Percentiles rank a stretch among this genome's conserved stretches.
These are phyloP conservation scores for Petrocephalus sullivani DNA, from an alignment of 2,797 vertebrate genomes.

Conservation along the genomic window DNA sequence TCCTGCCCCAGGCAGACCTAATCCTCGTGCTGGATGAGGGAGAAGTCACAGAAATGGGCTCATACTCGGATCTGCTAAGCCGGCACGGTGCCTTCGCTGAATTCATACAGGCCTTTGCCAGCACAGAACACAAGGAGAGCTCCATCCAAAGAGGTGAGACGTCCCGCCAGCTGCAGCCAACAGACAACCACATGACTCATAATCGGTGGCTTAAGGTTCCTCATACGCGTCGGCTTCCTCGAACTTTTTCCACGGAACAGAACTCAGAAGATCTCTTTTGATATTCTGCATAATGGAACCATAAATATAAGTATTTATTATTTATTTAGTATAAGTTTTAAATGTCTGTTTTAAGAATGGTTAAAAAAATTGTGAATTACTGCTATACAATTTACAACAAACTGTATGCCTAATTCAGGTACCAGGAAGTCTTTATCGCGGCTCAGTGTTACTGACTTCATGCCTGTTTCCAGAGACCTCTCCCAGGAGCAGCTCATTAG, in stretches of 20 bases:
- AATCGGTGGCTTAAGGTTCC: background rate
- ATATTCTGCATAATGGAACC: background rate
- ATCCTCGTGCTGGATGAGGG: constrained; percentile 82
- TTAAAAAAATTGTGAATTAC: background rate
- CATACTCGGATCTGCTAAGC: constrained; percentile 81
- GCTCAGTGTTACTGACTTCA: constrained; percentile 70
- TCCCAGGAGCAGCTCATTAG: constrained; percentile 74
- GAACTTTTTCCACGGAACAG: background rate
- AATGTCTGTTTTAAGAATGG: background rate
- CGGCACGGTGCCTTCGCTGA: constrained; percentile 78
- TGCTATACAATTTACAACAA: background rate
- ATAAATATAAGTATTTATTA: background rate
- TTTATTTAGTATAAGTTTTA: background rate
- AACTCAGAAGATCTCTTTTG: background rate
- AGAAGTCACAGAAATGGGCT: constrained; percentile 80
- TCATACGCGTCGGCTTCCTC: background rate
- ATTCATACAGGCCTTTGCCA: constrained; percentile 71
- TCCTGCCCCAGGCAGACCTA: constrained; percentile 82
- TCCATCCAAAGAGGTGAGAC: constrained; percentile 65
- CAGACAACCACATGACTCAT: background rate
- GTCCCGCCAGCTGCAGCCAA: background rate
- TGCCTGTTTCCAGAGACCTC: constrained; percentile 71
- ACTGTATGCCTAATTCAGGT: constrained; percentile 35
- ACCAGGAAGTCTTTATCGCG: constrained; percentile 68
- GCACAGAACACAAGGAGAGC: constrained; percentile 59